Evolutionary conservation across 2,113 vertebrate genomes (phyloP).

Genomic region (Cygnus atratus): DNA sequence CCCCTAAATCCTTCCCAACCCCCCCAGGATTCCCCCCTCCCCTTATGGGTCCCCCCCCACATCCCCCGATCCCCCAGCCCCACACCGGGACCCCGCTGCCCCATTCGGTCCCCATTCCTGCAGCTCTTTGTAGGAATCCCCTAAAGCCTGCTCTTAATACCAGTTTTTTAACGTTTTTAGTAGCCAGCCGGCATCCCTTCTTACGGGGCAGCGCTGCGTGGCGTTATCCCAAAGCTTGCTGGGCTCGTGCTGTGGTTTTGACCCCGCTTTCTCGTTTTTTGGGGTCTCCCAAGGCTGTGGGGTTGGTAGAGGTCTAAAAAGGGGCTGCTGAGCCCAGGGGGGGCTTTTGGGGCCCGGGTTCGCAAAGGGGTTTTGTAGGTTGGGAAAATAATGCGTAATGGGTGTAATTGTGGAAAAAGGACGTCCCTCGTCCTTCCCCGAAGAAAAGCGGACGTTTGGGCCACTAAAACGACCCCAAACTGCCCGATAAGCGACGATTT

Average conservation of each 20-base stretch:
- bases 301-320: neutral
- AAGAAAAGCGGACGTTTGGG: neutral
- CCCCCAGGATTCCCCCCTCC: too few relatives aligned
- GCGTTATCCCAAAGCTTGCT: neutral
- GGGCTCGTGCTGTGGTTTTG: fast-evolving
- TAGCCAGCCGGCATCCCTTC: neutral
- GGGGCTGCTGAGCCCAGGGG: neutral
- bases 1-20: too few relatives aligned
- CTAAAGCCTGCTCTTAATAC: too few relatives aligned
- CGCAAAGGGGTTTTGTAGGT: neutral
- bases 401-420: fast-evolving
- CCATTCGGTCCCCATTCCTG: too few relatives aligned
- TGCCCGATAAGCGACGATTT: too few relatives aligned
- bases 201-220: fast-evolving
- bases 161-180: neutral
- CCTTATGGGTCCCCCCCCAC: too few relatives aligned
- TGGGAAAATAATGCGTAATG: fast-evolving
- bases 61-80: too few relatives aligned
- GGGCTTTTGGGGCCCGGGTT: neutral
- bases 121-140: neutral
- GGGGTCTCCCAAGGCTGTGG: neutral
- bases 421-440: neutral
- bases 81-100: too few relatives aligned
- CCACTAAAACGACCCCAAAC: neutral
- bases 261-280: neutral